Evolutionary conservation across 1,140 invertebrate genomes (phyloP).

Genomic region (Trichonephila clavata): DNA sequence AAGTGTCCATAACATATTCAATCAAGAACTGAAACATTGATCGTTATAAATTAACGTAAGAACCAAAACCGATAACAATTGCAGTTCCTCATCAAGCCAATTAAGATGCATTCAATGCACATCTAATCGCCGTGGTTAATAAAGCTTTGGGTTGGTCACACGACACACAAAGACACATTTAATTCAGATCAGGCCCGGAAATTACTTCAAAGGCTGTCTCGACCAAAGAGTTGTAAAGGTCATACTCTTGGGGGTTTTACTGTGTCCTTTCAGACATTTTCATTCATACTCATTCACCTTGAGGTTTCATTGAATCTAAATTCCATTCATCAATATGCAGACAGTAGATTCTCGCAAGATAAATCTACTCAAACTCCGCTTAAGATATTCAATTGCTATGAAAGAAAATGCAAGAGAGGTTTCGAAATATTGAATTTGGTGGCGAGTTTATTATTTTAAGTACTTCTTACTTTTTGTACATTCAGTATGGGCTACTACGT

Average conservation of each 20-base stretch:
- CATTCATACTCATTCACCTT: neutral
- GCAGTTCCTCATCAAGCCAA: neutral
- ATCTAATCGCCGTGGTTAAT: neutral
- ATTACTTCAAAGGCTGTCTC: neutral
- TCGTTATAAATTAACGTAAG: neutral
- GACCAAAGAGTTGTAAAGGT: neutral
- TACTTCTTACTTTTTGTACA: no score
- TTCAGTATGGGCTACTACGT: no score
- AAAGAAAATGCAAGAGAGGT: no score
- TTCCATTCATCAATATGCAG: neutral
- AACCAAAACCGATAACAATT: neutral
- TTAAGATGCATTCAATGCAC: neutral
- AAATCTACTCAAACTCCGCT: neutral
- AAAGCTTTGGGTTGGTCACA: neutral
- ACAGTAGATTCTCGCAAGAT: no score
- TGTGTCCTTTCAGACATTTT: neutral
- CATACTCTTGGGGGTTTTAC: neutral
- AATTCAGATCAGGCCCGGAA: neutral
- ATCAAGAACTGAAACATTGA: no score
- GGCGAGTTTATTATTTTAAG: no score
- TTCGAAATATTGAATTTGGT: no score
- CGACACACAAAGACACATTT: neutral
- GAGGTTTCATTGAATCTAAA: neutral
- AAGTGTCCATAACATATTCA: no score
- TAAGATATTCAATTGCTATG: no score